These are phyloP conservation scores for Dicycla oo DNA, from an alignment of 2,888 invertebrate species.

Conservation along the genomic window DNA sequence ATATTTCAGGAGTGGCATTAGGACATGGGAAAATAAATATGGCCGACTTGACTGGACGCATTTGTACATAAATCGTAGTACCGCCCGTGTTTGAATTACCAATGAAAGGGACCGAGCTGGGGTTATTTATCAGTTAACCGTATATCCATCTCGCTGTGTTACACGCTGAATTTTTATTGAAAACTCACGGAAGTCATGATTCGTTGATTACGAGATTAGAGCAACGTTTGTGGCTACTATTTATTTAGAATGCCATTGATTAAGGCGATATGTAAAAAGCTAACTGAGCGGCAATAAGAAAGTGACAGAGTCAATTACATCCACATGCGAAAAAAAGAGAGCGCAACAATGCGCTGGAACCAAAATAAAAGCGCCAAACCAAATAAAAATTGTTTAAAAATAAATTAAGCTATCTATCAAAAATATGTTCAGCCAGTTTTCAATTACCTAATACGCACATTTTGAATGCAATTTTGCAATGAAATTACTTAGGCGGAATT, in stretches of 20 bases:
- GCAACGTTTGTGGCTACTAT: neutral
- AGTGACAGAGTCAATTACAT: too few species aligned
- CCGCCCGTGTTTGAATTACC: constrained; percentile 83
- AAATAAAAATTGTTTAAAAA: too few species aligned
- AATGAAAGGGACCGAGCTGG: constrained; percentile 73
- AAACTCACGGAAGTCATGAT: constrained; percentile 65
- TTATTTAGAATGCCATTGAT: neutral
- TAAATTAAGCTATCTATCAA: too few species aligned
- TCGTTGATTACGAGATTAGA: constrained; percentile 33
- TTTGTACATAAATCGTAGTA: constrained; percentile 88
- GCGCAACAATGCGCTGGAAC: too few species aligned
- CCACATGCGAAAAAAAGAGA: too few species aligned
- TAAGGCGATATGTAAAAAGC: too few species aligned
- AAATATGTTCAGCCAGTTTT: too few species aligned
- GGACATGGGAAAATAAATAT: constrained; percentile 88
- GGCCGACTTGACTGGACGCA: constrained; percentile 85
- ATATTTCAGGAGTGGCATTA: constrained; percentile 89
- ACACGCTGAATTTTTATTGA: constrained; percentile 81
- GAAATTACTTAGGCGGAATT: too few species aligned
- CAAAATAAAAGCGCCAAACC: too few species aligned
- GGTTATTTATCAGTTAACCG: constrained; percentile 84
- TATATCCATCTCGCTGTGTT: constrained; percentile 76
- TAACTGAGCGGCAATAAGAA: too few species aligned
- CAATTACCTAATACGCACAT: too few species aligned
- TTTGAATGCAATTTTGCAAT: too few species aligned